phyloP scores from a whole-genome alignment of 2,113 vertebrate species.

The Burhinus bistriatus region DNA sequence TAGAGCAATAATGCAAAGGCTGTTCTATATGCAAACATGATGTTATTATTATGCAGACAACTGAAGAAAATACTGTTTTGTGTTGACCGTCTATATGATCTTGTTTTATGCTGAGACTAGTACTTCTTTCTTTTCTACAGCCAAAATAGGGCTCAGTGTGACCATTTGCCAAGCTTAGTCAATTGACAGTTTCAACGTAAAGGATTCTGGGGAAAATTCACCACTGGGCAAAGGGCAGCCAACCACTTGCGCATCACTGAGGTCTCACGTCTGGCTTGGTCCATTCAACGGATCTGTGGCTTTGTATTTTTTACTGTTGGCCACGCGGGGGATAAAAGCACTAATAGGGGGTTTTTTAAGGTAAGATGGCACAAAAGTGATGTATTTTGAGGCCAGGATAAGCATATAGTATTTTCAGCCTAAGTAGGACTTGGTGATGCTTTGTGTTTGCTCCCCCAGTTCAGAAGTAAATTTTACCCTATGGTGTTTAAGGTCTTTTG shows the following conservation, averaged over 20 bases:
- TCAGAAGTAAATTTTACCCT: slow-evolving; percentile 25
- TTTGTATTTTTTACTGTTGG: neutral
- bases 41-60: slow-evolving; percentile 74
- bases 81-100: slow-evolving; percentile 59
- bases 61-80: slow-evolving; percentile 56
- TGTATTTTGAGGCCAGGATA: neutral
- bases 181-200: neutral
- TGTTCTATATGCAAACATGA: slow-evolving; percentile 83
- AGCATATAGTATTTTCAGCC: neutral
- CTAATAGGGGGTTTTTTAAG: fast-evolving
- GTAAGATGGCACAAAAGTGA: neutral
- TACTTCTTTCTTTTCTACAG: slow-evolving; percentile 51
- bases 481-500: slow-evolving; percentile 22
- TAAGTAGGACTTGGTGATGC: neutral
- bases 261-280: neutral
- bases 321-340: fast-evolving
- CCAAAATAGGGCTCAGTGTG: slow-evolving; percentile 63
- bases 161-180: slow-evolving; percentile 60
- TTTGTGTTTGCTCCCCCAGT: neutral
- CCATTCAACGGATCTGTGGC: neutral
- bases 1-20: slow-evolving; percentile 85
- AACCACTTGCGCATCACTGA: neutral
- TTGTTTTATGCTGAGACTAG: slow-evolving; percentile 66
- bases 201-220: neutral
- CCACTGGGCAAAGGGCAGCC: neutral